Base-by-base conservation (phyloP, 1,140 invertebrate species). In the Aphaenogaster rudis region DNA sequence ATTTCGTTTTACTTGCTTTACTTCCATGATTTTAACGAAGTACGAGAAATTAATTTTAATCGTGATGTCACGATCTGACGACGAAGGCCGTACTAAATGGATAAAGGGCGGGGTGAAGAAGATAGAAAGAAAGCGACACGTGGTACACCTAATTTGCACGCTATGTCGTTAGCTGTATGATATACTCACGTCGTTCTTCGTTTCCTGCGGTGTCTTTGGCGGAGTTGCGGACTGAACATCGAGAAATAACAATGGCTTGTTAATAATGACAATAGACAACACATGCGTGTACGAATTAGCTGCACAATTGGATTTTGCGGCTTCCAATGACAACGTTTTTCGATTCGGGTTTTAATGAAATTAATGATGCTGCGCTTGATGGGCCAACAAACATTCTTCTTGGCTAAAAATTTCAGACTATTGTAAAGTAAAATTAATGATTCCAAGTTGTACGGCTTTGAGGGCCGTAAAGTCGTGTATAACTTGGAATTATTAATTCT, bases 221-320 rank as follows among this genome's bases (percentile, higher is more conserved):
- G 93, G 91, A 77, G 93, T 93, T 71, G 93, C 91, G 86, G 94
- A 95, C 95, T 95, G 94, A 94, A 94, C 91, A 94, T 88, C 92
- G 92, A 95, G 90, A 94, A 94, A 95, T 92, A 92, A 94, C 90
- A 93, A 94, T 92, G 91, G 92, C 78, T 92, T 94, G 92, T 94
- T 94, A 94, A 94, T 94, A 91, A 93, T 91, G 88, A 93, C 90
- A 86, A 88, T 88, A 92, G 84, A 92, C 86, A 76, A 86, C 36
- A 48, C 90, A 91, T 91, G 90, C 90, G 61, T 69, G 66, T 76
- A 88, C 89, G 48, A 77, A 81, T 84, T 76, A 76, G 69, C 63
- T 80, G 78, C 54, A 61, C 69, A 76, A 74, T 48, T 74, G 42
- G 54, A 0, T 13, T 61, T 63, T 71, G 39, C 39, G 52, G 39